A percentile compares a stretch with the other conserved stretches of the same genome.
phyloP scores from a whole-genome alignment of 2,888 invertebrate genomes.

The Crossocerus cetratus region DNA sequence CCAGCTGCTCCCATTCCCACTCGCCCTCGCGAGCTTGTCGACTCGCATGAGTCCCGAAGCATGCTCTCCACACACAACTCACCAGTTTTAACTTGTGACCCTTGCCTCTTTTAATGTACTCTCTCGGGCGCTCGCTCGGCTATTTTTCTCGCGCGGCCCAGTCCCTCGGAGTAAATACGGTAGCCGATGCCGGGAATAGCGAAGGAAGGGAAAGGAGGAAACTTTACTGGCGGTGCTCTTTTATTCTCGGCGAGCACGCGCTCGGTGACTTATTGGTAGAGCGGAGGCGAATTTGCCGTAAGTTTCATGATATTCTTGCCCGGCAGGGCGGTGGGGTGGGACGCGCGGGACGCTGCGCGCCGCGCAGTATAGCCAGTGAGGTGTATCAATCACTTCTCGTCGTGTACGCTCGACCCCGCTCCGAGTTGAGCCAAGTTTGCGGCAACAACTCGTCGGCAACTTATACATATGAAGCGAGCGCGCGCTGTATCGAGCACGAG shows the following conservation, averaged over 20 bases:
- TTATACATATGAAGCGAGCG: constrained; percentile 48
- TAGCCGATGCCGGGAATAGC: too few relatives aligned
- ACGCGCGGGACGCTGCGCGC: too few relatives aligned
- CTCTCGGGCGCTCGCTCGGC: too few relatives aligned
- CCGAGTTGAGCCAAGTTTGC: constrained; percentile 28
- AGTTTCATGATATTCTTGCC: neutral
- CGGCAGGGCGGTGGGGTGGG: neutral
- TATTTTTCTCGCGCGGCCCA: too few relatives aligned
- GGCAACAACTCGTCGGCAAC: constrained; percentile 29
- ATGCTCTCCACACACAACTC: too few relatives aligned
- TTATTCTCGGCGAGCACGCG: too few relatives aligned
- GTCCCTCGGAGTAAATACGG: too few relatives aligned
- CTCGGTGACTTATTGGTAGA: too few relatives aligned
- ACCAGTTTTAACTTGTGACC: neutral
- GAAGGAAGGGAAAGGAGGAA: too few relatives aligned
- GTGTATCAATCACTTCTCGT: constrained; percentile 53
- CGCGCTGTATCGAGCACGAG: neutral
- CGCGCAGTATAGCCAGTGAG: constrained; percentile 39
- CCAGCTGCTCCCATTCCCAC: constrained; percentile 58
- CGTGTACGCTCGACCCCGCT: constrained; percentile 7
- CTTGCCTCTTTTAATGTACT: too few relatives aligned
- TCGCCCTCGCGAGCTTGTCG: constrained; percentile 43
- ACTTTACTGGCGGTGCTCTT: too few relatives aligned
- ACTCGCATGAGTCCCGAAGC: constrained; percentile 3
- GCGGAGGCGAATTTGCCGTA: neutral